Base-by-base conservation (phyloP, 1,140 invertebrate species). In the Drosophila equinoxialis region DNA sequence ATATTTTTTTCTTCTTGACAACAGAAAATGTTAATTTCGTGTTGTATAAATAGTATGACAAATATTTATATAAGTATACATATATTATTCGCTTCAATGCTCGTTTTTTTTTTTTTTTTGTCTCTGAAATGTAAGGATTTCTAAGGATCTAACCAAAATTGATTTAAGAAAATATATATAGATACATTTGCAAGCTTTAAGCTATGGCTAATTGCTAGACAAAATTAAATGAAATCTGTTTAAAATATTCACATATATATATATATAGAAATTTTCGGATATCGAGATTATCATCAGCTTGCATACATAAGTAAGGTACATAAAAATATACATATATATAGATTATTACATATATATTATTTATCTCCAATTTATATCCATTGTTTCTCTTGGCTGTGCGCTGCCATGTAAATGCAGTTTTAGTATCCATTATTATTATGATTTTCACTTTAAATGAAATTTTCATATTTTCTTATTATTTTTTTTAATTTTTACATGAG, bases 381-480 rank as follows among this genome's bases (percentile, higher is more conserved):
- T 78, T 71, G 68, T 86, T 85, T 70, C 68, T 71, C 17, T 78
- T 65, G 81, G 81, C 82, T 85, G 81, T 85, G 81, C 82, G 82
- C 82, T 81, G 82, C 71, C 63, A 74, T 74, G 71, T 78, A 30
- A 55, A 82, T 71, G 74, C 81, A 67, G 78, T 74, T 77, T 67
- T 51, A 51, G 8, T 23, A 51, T 51, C 45, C 10, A 51, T 51
- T 51, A 23, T 51, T 23, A 51, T 51, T 51, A 51, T 51, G 1
- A 48, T 7, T 45, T 48, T 48, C 1, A 51, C 20, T 51, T 51
- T 51, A 11, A 11, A 23, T 51, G 3, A 39, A 39, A 5, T 48
- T 48, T 48, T 45, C 13, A 45, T 17, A 20, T 20, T 17, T 51
- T 51, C 30, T 30, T 30, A 30, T 30, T 6, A 6, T 30, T 48